phyloP scores from a whole-genome alignment of 2,113 vertebrate species.

The Polypterus senegalus region DNA sequence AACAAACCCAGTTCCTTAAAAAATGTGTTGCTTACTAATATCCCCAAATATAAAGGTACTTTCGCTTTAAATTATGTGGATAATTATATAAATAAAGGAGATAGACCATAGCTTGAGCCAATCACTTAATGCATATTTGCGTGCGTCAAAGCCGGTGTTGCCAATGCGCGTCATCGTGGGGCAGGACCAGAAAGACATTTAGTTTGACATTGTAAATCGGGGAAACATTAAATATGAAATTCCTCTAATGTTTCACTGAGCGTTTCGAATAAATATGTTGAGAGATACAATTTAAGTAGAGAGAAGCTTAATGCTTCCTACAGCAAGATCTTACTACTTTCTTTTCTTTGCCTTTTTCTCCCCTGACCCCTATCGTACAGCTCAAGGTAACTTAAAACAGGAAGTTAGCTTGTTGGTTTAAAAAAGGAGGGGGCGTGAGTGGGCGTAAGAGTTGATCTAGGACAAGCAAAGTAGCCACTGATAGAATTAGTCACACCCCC shows the following conservation, averaged over 20 bases:
- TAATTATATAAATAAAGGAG: conserved; percentile 43
- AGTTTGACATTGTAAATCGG: conserved; percentile 75
- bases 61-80: conserved; percentile 63
- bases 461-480: conserved; percentile 48
- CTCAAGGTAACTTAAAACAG: conserved; percentile 99
- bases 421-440: conserved; percentile 29
- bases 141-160: conserved; percentile 33
- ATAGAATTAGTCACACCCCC: conserved; percentile 12
- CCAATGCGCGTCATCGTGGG: conserved; percentile 37
- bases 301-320: conserved; percentile 16
- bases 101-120: conserved; percentile 35
- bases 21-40: not conserved
- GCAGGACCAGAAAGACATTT: conserved; percentile 53
- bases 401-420: conserved; percentile 68
- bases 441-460: conserved; percentile 22
- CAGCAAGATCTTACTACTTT: conserved; percentile 36
- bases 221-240: conserved; percentile 58
- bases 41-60: conserved; percentile 14
- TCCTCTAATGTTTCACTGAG: conserved; percentile 35
- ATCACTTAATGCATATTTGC: conserved; percentile 22
- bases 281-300: conserved; percentile 30
- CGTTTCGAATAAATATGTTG: conserved; percentile 27
- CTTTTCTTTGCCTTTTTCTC: conserved; percentile 37
- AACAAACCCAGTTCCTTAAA: not conserved
- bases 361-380: conserved; percentile 93